phyloP scores from a whole-genome alignment of 1,140 invertebrate genomes.

The Danaus plexippus region DNA sequence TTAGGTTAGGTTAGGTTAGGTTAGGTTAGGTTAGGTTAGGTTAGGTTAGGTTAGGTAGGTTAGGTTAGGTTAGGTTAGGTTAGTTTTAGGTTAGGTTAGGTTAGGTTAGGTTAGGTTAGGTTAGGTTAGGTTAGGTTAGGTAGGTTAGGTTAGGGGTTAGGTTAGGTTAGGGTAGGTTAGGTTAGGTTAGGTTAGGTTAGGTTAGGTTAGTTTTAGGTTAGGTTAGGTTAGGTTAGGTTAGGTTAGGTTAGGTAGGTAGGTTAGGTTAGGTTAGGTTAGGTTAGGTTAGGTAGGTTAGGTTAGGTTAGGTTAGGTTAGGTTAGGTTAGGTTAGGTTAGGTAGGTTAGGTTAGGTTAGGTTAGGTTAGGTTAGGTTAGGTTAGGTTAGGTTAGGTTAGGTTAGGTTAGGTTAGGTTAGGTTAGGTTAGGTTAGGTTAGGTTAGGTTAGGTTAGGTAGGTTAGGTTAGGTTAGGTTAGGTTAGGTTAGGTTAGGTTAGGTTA shows the following conservation, averaged over 20 bases:
- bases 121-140: constrained; percentile 13
- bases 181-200: no score
- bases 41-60: constrained; percentile 9
- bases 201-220: no score
- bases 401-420: constrained; percentile 11
- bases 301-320: constrained; percentile 9
- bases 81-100: constrained; percentile 6
- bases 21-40: constrained; percentile 14
- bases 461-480: constrained; percentile 13
- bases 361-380: constrained; percentile 8
- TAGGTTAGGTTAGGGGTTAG: no score
- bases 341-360: no score
- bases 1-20: constrained; percentile 16
- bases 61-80: no score
- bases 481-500: constrained; percentile 11
- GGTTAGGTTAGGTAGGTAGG: constrained; percentile 5
- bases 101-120: constrained; percentile 11
- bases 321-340: no score
- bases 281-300: no score
- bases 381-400: constrained; percentile 11
- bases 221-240: constrained; percentile 4
- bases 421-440: constrained; percentile 12
- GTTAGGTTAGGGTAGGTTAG: no score
- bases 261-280: no score
- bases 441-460: no score